phyloP scores from a whole-genome alignment of 2,113 vertebrate genomes.

The Tonatia bakeri region DNA sequence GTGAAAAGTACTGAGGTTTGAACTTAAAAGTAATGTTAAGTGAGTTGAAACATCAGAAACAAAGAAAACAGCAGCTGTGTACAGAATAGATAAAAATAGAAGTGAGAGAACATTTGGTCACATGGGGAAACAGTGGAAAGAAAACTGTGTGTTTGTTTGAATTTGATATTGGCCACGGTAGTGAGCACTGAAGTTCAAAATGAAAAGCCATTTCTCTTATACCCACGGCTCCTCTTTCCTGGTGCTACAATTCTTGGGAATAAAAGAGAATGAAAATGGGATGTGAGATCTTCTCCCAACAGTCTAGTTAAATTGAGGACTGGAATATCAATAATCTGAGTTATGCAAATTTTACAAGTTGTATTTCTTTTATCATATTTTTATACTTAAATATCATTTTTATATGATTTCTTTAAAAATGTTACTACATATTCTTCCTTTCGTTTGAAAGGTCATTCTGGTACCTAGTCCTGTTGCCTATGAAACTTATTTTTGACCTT shows the following conservation, averaged over 20 bases:
- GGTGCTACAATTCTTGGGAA: not conserved
- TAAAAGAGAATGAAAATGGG: slow-evolving; percentile 2
- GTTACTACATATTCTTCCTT: not conserved
- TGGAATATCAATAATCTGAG: not conserved
- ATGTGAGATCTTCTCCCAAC: not conserved
- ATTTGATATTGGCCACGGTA: not conserved
- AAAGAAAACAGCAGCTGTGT: slow-evolving; percentile 66
- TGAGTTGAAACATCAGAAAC: slow-evolving; percentile 66
- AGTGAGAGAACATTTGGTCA: slow-evolving; percentile 33
- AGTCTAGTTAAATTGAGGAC: not conserved
- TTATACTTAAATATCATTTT: not conserved
- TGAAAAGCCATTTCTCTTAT: not conserved
- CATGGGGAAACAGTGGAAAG: slow-evolving; percentile 57
- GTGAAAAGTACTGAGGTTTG: slow-evolving; percentile 49
- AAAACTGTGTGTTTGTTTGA: slow-evolving; percentile 43
- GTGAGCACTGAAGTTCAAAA: slow-evolving; percentile 14
- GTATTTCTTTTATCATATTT: not conserved
- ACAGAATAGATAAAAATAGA: slow-evolving; percentile 55
- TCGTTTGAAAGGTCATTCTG: not conserved
- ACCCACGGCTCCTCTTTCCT: not conserved
- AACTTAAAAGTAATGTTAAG: slow-evolving; percentile 59
- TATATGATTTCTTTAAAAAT: not conserved
- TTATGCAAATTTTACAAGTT: not conserved
- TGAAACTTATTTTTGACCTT: not conserved
- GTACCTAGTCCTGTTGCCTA: not conserved